phyloP scores from a whole-genome alignment of 64 coral and sea anemone species.

The Porites lutea region DNA sequence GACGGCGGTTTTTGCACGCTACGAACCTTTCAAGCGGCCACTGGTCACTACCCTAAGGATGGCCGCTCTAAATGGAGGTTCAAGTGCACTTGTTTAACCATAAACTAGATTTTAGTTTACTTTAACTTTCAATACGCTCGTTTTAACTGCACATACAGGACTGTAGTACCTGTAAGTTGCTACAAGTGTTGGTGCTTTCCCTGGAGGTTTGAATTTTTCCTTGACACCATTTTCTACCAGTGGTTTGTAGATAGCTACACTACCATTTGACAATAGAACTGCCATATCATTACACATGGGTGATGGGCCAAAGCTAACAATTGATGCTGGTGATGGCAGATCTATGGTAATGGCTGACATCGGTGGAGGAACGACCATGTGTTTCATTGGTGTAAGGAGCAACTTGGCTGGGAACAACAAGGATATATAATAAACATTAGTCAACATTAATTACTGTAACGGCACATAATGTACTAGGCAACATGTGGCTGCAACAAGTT shows the following conservation, averaged over 20 bases:
- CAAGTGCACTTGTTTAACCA: too few species aligned
- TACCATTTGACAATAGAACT: conserved; percentile 72
- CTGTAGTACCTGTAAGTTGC: conserved; percentile 69
- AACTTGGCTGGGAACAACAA: conserved; percentile 49
- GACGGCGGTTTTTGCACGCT: too few species aligned
- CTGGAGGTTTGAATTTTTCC: conserved; percentile 63
- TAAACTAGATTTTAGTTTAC: too few species aligned
- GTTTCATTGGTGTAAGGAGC: conserved; percentile 83
- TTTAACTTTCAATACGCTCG: too few species aligned
- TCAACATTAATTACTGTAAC: background rate
- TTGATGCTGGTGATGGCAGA: conserved; percentile 49
- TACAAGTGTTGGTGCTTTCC: conserved; percentile 44
- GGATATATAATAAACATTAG: background rate
- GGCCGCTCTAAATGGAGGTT: too few species aligned
- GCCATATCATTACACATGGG: conserved; percentile 69
- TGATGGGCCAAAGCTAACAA: conserved; percentile 79
- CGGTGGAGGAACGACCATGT: conserved; percentile 92
- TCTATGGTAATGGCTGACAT: conserved; percentile 76
- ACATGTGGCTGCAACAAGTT: too few species aligned
- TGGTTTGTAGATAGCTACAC: conserved; percentile 50
- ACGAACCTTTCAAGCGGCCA: too few species aligned
- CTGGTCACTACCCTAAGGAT: too few species aligned
- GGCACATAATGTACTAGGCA: too few species aligned
- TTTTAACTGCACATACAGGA: background rate
- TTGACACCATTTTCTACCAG: conserved; percentile 24